Evolutionary conservation across 2,888 invertebrate species (phyloP), one percentile per base, ranked within the genome.

Genomic region (Phortica magna): DNA sequence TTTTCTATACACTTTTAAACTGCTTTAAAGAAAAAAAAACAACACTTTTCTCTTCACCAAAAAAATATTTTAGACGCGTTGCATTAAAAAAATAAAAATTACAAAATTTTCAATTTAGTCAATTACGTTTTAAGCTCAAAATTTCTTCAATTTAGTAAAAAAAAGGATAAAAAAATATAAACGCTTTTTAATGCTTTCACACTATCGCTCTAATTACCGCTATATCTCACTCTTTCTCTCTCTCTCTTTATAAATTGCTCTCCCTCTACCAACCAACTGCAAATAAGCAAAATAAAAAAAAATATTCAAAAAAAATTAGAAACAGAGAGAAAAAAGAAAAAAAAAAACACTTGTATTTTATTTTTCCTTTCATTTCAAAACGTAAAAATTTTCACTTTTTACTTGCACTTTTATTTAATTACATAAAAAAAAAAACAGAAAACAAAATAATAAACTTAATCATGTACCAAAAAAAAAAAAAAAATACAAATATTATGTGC

Each of bases 391-490:
- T 70, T 82, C 82, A 82, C 80, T 81, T 83, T 84, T 86, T 85
- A 88, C 84, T 83, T 84, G 89, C 89, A 89, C 89, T 85, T 85
- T 84, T 88, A 84, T 84, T 84, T 88, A 83, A 81, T 84, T 86
- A 84, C 80, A 80, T 78, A 75, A 79, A 75, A 81, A 42, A 76
- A 61, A 71, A 73, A 75, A 39, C 77, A 59, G 80, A 64, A 55
- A 77, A 77, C 64, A 67, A 82, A 81, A 82, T 75, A 75, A 76
- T 80, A 70, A 77, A 77, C 48, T 14, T 14, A 31, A 31, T 31
- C 31, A 31, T 31, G 31, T 86, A 84, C 80, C 81, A 75, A 79
- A 75, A 81, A 82, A 74, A 75, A 76, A 79, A 70, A 77, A 77
- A 9, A 9, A 9, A 75, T 75, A 67, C 74, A 72, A 55, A 57